Base-by-base conservation (phyloP, 2,113 vertebrate species). In the Fukomys damarensis region DNA sequence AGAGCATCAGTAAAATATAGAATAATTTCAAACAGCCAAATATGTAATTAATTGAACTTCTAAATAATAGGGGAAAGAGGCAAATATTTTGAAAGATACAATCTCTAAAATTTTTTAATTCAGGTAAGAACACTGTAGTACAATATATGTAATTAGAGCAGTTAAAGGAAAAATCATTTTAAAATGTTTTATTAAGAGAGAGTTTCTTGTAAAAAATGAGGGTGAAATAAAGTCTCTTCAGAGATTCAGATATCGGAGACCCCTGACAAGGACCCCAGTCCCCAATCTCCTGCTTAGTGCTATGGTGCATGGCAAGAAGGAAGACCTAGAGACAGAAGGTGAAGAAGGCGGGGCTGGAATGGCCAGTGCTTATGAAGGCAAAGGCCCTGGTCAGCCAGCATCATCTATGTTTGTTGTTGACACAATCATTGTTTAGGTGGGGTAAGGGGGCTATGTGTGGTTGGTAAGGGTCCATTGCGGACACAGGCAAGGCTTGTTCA, bases 151-250 rank as follows among this genome's bases (percentile, higher is more conserved):
- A 80, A 74, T 9, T 79, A 35, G 19, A 22, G 7, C 26, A 13
- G 49, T 52, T 63, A 70, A 85, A 61, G 32, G 11, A 24, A 56
- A 90, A 90, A 91, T 61, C 26, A 79, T 4, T 1, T 83, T 77
- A 61, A 26, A 56, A 32, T 63, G 7, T 41, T 81, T 86, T 52
- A 74, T 16, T 52, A 82, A 66, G 2, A 56, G 38, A 66, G 86
- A 76, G 20, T 63, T 68, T 49, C 13, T 77, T 91, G 82, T 56
- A 96, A 66, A 83, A 91, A 91, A 49, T 76, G 10, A 93, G 70
- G 4, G 28, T 85, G 32, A 81, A 81, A 74, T 72, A 63, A 72
- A 28, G 8, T 68, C 72, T 68, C 3, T 61, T 77, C 22, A 81
- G 0, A 81, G 24, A 49, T 65, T 46, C 0, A 22, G 17, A 80